Conservation (phyloP, 2,113 vertebrate genomes). For the Tricholaema leucomelas region DNA sequence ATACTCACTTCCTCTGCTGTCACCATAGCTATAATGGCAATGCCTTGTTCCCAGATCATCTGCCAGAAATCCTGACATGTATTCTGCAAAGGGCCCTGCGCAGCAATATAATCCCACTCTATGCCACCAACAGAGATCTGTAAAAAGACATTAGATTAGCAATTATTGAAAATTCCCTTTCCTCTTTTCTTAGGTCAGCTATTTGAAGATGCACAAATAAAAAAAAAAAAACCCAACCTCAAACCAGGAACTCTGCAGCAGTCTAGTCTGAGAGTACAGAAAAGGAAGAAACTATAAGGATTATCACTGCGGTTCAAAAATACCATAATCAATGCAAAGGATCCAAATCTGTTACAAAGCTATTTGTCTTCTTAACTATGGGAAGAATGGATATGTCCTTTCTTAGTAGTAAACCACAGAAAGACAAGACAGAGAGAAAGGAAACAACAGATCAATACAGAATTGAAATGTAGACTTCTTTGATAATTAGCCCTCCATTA, state of each 20-base stretch:
- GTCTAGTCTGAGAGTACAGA: background rate
- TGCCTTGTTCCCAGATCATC: slow-evolving; percentile 98
- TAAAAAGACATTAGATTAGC: background rate
- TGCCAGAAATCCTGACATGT: slow-evolving; percentile 99
- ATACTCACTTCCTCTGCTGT: slow-evolving; percentile 90
- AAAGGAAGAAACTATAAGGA: background rate
- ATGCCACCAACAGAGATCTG: slow-evolving; percentile 87
- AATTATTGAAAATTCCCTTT: background rate
- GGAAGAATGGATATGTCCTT: background rate
- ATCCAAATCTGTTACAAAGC: background rate
- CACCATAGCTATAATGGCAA: slow-evolving; percentile 96
- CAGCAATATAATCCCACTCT: slow-evolving; percentile 96
- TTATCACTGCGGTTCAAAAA: background rate
- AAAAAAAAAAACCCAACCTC: background rate
- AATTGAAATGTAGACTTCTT: background rate
- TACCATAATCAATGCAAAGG: background rate
- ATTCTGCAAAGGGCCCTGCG: slow-evolving; percentile 89
- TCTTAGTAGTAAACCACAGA: background rate
- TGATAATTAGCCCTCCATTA: background rate
- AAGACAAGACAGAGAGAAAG: background rate
- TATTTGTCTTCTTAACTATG: background rate
- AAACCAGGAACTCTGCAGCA: background rate
- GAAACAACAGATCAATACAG: background rate
- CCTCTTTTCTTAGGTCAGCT: background rate
- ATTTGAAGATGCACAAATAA: background rate